Evolutionary conservation across 2,888 invertebrate species (phyloP), one percentile per base, ranked within the genome.

Genomic region (Ennomos quercinarius): DNA sequence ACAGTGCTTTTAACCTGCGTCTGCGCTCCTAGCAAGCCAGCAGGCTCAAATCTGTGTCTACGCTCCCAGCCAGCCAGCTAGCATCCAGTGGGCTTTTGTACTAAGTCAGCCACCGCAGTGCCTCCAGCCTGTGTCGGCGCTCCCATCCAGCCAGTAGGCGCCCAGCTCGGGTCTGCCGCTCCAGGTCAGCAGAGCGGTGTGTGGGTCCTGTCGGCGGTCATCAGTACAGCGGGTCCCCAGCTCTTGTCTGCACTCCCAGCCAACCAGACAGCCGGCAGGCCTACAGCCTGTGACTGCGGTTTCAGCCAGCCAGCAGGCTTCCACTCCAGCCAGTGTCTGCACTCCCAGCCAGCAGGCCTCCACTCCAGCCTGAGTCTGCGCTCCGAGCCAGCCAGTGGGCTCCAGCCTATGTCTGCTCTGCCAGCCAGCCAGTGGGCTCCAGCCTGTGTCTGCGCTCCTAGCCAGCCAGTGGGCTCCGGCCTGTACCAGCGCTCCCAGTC

Each of bases 261-360:
- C n/a, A n/a, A n/a, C 27, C 27, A 27, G 27, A 0, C 27, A 27
- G 27, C 27, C 27, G 0, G 4, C 6, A 6, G 5, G 6, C 17
- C 51, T 42, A 6, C 12, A 10, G 11, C 17, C 38, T 1, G 13
- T 9, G 10, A 11, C 40, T 39, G 27, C 27, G 6, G 5, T 6
- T 38, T 10, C 38, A 38, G 47, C 13, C 47, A 1, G 35, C 12
- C 46, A 44, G 34, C 44, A 34, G 44, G 44, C 34, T 34, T 8
- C 42, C 36, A 27, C 10, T 44, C 11, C 13, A 43, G 27, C 17
- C 27, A 5, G 43, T 9, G 17, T 11, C 41, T 39, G 46, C 17
- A 27, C 6, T 8, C 13, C 34, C 12, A 10, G 12, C 6, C 44
- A 47, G 46, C n/a, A 45, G 37, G 40, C 10, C 17, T 17, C 17